These are phyloP conservation scores for Pseudopodoces humilis DNA, from an alignment of 2,113 vertebrate species.

Conservation along the genomic window DNA sequence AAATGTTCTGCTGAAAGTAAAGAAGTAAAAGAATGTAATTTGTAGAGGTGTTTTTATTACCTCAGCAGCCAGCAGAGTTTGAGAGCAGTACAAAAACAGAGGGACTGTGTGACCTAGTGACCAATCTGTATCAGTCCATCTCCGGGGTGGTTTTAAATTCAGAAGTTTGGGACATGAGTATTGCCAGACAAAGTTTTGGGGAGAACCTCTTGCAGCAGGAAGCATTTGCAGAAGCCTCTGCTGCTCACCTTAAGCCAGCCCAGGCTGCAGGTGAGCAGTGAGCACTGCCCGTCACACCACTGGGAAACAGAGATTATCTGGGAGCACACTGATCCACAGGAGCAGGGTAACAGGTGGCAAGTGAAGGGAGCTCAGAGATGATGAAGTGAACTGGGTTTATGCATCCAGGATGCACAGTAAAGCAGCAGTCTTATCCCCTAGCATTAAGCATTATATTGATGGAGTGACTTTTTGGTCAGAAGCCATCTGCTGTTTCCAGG, in stretches of 20 bases:
- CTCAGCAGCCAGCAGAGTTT: neutral
- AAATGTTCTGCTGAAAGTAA: neutral
- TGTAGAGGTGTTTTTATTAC: neutral
- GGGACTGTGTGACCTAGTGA: neutral
- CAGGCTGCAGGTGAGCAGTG: neutral
- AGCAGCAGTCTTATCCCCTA: slow-evolving; percentile 21
- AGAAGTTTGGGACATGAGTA: neutral
- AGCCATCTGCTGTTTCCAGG: slow-evolving; percentile 37
- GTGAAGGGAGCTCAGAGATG: slow-evolving; percentile 29
- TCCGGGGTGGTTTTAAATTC: neutral
- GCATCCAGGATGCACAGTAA: slow-evolving; percentile 20
- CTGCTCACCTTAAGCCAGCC: neutral
- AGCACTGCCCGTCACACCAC: neutral
- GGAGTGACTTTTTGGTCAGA: slow-evolving; percentile 53
- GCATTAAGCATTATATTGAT: slow-evolving; percentile 41
- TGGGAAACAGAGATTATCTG: neutral
- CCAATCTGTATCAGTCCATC: neutral
- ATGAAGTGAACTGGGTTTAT: slow-evolving; percentile 23
- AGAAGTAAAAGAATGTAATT: neutral
- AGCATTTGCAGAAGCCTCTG: neutral
- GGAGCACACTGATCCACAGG: neutral
- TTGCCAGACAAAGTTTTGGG: neutral
- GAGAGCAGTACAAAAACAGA: neutral
- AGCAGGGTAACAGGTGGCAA: slow-evolving; percentile 53
- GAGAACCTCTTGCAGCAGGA: neutral